Evolutionary conservation across 2,113 vertebrate species (phyloP).

Genomic region (Stigmatopora nigra): DNA sequence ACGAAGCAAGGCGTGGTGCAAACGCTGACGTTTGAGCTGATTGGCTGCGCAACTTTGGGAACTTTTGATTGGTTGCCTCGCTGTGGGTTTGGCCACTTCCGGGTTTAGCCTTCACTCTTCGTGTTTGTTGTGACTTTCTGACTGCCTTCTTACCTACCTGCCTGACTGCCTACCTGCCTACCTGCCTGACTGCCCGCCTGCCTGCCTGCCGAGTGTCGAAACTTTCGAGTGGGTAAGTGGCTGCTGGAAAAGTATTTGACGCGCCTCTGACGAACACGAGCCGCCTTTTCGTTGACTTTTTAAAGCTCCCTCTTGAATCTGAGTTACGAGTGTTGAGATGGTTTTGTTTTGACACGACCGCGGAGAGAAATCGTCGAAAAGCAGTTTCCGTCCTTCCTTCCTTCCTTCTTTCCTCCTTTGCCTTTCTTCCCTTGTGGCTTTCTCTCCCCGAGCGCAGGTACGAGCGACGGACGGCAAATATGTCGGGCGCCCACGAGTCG

Average conservation of each 20-base stretch:
- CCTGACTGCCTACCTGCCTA: too few relatives aligned
- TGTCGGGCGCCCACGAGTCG: constrained; percentile 56
- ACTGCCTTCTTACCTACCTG: too few relatives aligned
- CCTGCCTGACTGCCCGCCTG: too few relatives aligned
- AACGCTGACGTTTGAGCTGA: background rate
- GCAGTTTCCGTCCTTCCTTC: too few relatives aligned
- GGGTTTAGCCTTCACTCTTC: constrained; percentile 26
- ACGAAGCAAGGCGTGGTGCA: background rate
- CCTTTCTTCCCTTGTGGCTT: background rate
- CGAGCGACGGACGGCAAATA: constrained; percentile 23
- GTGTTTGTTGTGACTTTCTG: constrained; percentile 41
- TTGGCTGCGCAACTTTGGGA: constrained; percentile 7
- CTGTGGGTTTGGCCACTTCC: constrained; percentile 51
- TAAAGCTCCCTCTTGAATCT: too few relatives aligned
- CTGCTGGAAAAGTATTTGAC: constrained; percentile 11
- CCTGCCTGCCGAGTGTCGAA: too few relatives aligned
- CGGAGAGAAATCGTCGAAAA: too few relatives aligned
- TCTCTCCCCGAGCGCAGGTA: background rate
- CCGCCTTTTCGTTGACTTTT: too few relatives aligned
- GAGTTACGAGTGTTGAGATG: too few relatives aligned
- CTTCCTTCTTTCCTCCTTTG: background rate
- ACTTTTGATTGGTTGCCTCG: constrained; percentile 44
- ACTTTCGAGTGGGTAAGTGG: constrained; percentile 21
- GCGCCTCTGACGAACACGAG: too few relatives aligned
- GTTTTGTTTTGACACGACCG: too few relatives aligned